phyloP scores from a whole-genome alignment of 2,888 invertebrate genomes.

The Cryptus viduatorius region DNA sequence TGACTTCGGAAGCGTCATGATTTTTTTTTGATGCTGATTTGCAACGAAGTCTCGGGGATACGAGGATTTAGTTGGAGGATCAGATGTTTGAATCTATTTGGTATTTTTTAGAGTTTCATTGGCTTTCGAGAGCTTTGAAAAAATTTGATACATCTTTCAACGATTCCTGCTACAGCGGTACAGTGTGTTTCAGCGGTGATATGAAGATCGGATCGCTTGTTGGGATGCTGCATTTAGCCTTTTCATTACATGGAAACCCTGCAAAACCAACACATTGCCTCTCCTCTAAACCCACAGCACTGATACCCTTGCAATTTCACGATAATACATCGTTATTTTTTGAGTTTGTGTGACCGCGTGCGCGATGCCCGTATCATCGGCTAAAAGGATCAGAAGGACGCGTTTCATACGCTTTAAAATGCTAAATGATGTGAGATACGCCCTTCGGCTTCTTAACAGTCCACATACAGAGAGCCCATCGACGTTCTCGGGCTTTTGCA shows the following conservation, averaged over 20 bases:
- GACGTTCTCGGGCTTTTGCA: conserved; percentile 46
- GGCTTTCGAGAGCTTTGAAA: too few relatives aligned
- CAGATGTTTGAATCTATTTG: too few relatives aligned
- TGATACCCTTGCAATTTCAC: conserved; percentile 51
- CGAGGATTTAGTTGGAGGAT: too few relatives aligned
- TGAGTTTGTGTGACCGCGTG: conserved; percentile 16
- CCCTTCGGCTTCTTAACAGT: not conserved
- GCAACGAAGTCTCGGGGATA: too few relatives aligned
- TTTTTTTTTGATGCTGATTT: not conserved
- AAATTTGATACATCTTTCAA: too few relatives aligned
- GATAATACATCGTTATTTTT: conserved; percentile 23
- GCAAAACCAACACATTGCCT: not conserved
- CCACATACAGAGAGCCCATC: conserved; percentile 65
- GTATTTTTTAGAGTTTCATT: too few relatives aligned
- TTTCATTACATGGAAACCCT: not conserved
- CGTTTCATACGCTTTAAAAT: too few relatives aligned
- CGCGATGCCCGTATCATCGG: not conserved
- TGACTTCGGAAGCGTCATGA: not conserved
- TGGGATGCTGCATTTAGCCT: not conserved
- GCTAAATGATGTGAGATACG: too few relatives aligned
- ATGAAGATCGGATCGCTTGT: not conserved
- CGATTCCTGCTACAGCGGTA: too few relatives aligned
- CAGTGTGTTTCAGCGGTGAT: too few relatives aligned
- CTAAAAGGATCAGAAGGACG: too few relatives aligned
- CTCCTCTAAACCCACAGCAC: conserved; percentile 11